These are phyloP conservation scores for Myotis planiceps DNA, from an alignment of 2,797 vertebrate genomes.

Conservation along the genomic window DNA sequence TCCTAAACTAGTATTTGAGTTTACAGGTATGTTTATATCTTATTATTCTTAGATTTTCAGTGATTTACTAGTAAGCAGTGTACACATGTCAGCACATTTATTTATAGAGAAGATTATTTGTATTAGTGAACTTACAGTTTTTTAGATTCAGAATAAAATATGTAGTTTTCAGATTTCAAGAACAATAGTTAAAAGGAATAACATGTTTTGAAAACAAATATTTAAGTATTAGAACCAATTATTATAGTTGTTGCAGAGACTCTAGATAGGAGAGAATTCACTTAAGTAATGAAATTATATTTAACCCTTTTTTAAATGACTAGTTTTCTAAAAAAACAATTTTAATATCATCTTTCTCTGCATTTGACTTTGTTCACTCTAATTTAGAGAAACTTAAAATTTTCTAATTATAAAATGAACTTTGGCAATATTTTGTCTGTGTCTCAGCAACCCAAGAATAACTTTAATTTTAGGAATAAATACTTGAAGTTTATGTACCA, in stretches of 20 bases:
- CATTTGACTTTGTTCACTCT: background rate
- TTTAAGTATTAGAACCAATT: background rate
- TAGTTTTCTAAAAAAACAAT: background rate
- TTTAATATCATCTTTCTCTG: background rate
- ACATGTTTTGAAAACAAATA: background rate
- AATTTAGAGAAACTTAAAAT: background rate
- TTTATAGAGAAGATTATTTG: background rate
- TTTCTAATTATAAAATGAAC: constrained; percentile 18
- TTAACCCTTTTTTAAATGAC: background rate
- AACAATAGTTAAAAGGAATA: background rate
- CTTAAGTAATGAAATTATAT: background rate
- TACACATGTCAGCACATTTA: background rate
- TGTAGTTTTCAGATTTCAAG: constrained; percentile 5
- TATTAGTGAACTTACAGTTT: background rate
- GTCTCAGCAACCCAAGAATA: background rate
- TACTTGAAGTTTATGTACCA: background rate
- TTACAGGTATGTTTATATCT: background rate
- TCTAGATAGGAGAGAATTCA: background rate
- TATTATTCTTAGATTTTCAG: background rate
- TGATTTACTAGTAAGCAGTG: background rate
- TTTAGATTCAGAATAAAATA: constrained; percentile 1
- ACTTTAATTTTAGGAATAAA: constrained; percentile 17
- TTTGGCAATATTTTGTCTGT: background rate
- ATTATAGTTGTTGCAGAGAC: background rate
- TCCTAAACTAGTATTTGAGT: background rate